Conservation (phyloP, 2,113 vertebrate species). For the Gopherus flavomarginatus region DNA sequence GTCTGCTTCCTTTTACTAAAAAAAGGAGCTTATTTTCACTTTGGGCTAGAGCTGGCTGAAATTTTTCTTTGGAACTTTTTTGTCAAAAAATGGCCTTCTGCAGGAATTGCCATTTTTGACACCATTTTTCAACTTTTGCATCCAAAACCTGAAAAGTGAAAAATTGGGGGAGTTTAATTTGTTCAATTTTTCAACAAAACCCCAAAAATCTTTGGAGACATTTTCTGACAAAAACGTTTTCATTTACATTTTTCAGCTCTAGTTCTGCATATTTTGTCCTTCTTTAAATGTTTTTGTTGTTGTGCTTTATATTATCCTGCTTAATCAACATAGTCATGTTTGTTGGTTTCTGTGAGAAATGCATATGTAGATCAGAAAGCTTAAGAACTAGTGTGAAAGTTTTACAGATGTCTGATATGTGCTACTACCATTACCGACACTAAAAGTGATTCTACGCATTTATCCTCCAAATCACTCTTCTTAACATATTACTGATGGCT, state of each 20-base stretch:
- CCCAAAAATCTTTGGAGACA: background rate
- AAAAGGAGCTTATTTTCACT: background rate
- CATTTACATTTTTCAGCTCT: background rate
- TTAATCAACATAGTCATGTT: background rate
- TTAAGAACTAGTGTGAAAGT: background rate
- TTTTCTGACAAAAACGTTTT: background rate
- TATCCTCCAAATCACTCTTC: background rate
- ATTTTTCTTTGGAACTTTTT: background rate
- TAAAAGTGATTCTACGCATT: background rate
- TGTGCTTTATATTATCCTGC: background rate
- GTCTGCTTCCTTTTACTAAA: constrained; percentile 6
- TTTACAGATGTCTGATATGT: background rate
- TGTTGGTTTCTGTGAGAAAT: background rate
- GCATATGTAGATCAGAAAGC: background rate
- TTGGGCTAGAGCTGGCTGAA: background rate
- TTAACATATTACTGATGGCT: background rate
- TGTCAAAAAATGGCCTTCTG: background rate
- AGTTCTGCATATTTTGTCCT: background rate
- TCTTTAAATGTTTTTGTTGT: background rate
- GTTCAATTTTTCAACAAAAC: background rate
- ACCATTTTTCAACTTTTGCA: background rate
- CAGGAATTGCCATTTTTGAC: background rate
- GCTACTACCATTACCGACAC: background rate
- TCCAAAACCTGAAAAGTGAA: background rate
- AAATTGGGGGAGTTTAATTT: background rate